Evolutionary conservation across 2,888 invertebrate species (phyloP), one percentile per base, ranked within the genome.

Genomic region (Dynastes tityus): DNA sequence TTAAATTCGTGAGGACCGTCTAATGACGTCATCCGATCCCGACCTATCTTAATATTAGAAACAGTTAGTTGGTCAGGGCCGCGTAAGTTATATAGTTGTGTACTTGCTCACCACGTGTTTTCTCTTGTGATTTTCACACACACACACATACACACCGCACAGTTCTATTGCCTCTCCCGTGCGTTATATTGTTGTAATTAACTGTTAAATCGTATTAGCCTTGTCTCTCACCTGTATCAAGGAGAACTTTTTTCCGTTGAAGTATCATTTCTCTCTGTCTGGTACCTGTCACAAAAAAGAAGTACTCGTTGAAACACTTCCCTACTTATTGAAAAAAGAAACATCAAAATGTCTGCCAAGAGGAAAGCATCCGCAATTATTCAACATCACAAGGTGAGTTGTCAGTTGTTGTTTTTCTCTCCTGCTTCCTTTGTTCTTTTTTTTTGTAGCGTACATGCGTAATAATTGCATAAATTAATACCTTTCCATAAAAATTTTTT

Each of bases 301-400:
- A 73, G 61, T 40, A 29, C 73, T 73, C 40, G 58, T 58, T 58
- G 73, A 73, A 61, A 74, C 55, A 74, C 58, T 61, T 74, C 45
- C 73, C 73, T 74, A 74, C 61, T 74, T 74, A 74, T 49, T 61
- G 45, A 27, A 74, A 74, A 67, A 55, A 74, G 73, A 74, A 61
- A 45, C 45, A 45, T 45, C 45, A 74, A 22, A 74, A 74, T 94
- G 94, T 93, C 94, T 83, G 94, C 94, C 84, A 94, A 94, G 90
- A 92, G 93, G 89, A 94, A 94, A 91, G 92, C 93, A 87, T 93
- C 93, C 85, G 93, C 93, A 85, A 91, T 94, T 86, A 93, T 94
- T 85, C 94, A 94, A 90, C 94, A 94, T 89, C 88, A 88, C 83
- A 89, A 89, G 89, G 89, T 89, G 85, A 87, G 77, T 79, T 55